Conservation (phyloP, 2,113 vertebrate genomes). For the Aptenodytes patagonicus region DNA sequence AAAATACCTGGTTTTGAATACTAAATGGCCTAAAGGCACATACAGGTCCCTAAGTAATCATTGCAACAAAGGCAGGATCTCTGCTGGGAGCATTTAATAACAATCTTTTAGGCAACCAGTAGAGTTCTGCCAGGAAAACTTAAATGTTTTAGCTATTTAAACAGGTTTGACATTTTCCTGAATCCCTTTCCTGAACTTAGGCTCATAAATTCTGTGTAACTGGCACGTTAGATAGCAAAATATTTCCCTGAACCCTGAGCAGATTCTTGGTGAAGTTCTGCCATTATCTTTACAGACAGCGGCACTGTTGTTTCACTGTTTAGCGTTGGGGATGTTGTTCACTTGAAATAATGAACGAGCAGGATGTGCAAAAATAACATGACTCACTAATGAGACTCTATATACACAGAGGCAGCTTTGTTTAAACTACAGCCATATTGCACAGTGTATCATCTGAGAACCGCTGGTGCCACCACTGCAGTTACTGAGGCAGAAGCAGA, state of each 20-base stretch:
- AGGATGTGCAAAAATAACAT: not conserved
- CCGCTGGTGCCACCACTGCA: not conserved
- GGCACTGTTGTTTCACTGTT: not conserved
- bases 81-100: not conserved
- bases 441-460: not conserved
- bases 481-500: not conserved
- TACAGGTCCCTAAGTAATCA: not conserved
- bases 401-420: not conserved
- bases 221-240: not conserved
- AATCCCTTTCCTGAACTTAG: not conserved
- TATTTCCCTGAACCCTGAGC: not conserved
- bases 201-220: not conserved
- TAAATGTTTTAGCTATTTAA: slow-evolving; percentile 44
- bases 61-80: not conserved
- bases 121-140: slow-evolving; percentile 9
- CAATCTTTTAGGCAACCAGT: not conserved
- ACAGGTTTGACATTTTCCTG: slow-evolving; percentile 38
- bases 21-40: not conserved
- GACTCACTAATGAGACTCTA: not conserved
- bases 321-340: not conserved
- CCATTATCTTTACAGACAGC: not conserved
- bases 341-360: not conserved
- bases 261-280: not conserved
- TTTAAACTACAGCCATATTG: not conserved
- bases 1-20: not conserved